Evolutionary conservation across 2,888 invertebrate species (phyloP).

Genomic region (Criorhina ranunculi): DNA sequence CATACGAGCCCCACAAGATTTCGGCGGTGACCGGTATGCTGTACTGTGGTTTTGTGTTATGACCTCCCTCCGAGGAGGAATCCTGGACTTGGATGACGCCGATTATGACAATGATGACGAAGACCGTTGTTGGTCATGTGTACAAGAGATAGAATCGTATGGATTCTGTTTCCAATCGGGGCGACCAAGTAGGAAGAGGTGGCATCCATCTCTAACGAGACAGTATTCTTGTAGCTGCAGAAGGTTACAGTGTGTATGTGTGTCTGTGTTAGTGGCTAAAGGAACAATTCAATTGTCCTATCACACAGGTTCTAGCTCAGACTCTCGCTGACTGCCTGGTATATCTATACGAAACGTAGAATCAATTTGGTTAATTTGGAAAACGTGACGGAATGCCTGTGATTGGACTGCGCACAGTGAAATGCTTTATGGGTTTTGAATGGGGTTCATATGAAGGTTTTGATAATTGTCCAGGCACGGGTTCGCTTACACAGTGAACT

Average conservation of each 20-base stretch:
- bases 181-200: constrained; percentile 33
- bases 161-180: constrained; percentile 47
- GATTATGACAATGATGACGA: constrained; percentile 68
- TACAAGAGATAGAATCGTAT: neutral
- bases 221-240: constrained; percentile 5
- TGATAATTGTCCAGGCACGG: constrained; percentile 58
- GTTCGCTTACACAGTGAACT: constrained; percentile 55
- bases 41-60: constrained; percentile 51
- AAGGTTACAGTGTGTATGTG: constrained; percentile 28
- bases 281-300: constrained; percentile 74
- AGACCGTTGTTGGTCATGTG: constrained; percentile 67
- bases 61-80: constrained; percentile 70
- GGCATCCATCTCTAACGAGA: constrained; percentile 54
- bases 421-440: constrained; percentile 53
- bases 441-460: constrained; percentile 47
- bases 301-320: constrained; percentile 40
- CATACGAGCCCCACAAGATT: constrained; percentile 63
- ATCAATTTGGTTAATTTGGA: constrained; percentile 81
- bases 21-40: constrained; percentile 22
- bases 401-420: constrained; percentile 48
- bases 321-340: constrained; percentile 25
- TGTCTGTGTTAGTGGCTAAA: constrained; percentile 24
- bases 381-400: constrained; percentile 81
- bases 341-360: constrained; percentile 71
- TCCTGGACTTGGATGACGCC: constrained; percentile 60